A percentile compares a stretch with the other conserved stretches of the same genome.
Evolutionary conservation across 2,797 vertebrate genomes (phyloP).

Genomic region (Spea hammondii): DNA sequence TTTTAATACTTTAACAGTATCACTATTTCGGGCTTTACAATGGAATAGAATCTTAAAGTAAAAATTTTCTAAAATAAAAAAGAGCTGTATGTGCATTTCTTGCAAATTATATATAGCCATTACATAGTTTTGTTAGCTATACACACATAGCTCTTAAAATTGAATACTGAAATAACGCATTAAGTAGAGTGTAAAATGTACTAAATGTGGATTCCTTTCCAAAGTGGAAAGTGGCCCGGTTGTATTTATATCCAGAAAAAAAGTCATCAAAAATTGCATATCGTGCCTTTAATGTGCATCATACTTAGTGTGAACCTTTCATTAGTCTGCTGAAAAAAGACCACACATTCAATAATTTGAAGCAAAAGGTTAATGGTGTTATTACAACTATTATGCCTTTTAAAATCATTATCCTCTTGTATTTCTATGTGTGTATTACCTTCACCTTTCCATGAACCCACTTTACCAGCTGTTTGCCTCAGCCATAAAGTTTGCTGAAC

Average conservation of each 20-base stretch:
- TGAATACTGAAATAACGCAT: constrained; percentile 35
- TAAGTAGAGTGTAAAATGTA: constrained; percentile 40
- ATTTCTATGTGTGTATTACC: constrained; percentile 94
- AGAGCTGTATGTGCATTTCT: neutral
- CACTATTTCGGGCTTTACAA: too few relatives aligned
- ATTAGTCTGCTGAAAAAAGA: constrained; percentile 68
- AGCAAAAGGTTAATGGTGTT: constrained; percentile 92
- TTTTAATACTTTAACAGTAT: too few relatives aligned
- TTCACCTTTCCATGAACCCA: constrained; percentile 98
- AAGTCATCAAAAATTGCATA: constrained; percentile 58
- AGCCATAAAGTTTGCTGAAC: constrained; percentile 91
- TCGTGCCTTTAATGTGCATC: constrained; percentile 56
- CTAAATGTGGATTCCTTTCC: constrained; percentile 43
- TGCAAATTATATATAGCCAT: constrained; percentile 12
- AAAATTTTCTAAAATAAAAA: neutral
- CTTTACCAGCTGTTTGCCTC: constrained; percentile 90
- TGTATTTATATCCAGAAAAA: constrained; percentile 51
- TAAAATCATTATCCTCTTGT: constrained; percentile 91
- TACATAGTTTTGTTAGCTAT: constrained; percentile 8
- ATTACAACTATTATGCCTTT: constrained; percentile 90
- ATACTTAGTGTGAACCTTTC: constrained; percentile 67
- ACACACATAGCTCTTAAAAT: constrained; percentile 31
- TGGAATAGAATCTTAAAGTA: too few relatives aligned
- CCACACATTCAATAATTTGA: constrained; percentile 72
- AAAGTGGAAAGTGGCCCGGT: constrained; percentile 36